Evolutionary conservation across 1,140 invertebrate genomes (phyloP).

Genomic region (Armadillidium nasatum): DNA sequence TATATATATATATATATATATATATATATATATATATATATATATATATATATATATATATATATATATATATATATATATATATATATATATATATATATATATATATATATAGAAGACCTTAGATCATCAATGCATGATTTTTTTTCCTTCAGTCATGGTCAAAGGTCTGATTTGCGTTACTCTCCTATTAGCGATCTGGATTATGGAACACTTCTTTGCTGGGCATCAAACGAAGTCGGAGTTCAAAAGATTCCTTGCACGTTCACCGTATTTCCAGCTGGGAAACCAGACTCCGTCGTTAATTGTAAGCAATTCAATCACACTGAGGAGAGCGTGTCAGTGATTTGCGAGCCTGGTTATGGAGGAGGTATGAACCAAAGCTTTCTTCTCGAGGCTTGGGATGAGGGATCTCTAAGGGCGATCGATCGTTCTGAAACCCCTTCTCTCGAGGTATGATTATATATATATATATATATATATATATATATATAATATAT

Average conservation of each 20-base stretch:
- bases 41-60: too few species aligned
- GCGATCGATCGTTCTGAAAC: slow-evolving; percentile 35
- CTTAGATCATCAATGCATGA: too few species aligned
- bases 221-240: slow-evolving; percentile 70
- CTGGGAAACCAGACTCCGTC: slow-evolving; percentile 57
- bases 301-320: slow-evolving; percentile 37
- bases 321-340: slow-evolving; percentile 51
- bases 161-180: slow-evolving; percentile 43
- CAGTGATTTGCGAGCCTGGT: slow-evolving; percentile 71
- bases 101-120: too few species aligned
- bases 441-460: slow-evolving; percentile 29
- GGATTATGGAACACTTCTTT: slow-evolving; percentile 55
- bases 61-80: too few species aligned
- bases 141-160: slow-evolving; percentile 24
- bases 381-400: slow-evolving; percentile 74
- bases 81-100: too few species aligned
- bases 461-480: not conserved
- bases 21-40: too few species aligned
- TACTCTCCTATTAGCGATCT: slow-evolving; percentile 47
- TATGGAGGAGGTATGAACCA: slow-evolving; percentile 75
- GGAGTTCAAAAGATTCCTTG: slow-evolving; percentile 69
- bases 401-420: slow-evolving; percentile 37
- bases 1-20: too few species aligned
- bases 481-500: not conserved
- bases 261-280: slow-evolving; percentile 76